Conservation (phyloP, 2,888 invertebrate species). For the Xestia rhomboidea region DNA sequence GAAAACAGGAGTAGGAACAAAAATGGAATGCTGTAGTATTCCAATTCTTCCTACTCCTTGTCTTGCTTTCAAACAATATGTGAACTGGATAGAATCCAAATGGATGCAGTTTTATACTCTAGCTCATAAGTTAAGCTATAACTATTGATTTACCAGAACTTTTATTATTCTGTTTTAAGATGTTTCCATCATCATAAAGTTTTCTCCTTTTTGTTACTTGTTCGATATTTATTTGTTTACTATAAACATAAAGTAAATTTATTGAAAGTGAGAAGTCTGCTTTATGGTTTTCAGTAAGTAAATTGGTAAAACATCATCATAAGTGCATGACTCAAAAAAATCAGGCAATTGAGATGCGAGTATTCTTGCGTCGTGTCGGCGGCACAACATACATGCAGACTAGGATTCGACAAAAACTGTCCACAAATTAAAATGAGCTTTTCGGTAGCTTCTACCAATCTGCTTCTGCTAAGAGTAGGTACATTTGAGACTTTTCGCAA, state of each 20-base stretch:
- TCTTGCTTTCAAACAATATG: conserved; percentile 10
- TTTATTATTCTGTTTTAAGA: conserved; percentile 42
- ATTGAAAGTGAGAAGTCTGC: not conserved
- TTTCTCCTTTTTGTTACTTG: conserved; percentile 8
- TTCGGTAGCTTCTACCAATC: no score
- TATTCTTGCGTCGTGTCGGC: no score
- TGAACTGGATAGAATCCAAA: conserved; percentile 56
- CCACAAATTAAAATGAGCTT: no score
- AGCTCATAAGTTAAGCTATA: conserved; percentile 31
- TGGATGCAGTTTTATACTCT: conserved; percentile 45
- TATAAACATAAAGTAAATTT: conserved; percentile 1
- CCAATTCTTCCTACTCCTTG: conserved; percentile 25
- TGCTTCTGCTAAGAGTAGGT: no score
- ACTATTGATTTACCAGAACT: conserved; percentile 38
- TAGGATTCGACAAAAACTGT: no score
- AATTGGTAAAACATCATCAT: not conserved
- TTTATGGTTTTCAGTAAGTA: not conserved
- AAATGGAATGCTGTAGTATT: not conserved
- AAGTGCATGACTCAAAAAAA: no score
- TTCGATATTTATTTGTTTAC: conserved; percentile 13
- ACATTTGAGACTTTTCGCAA: no score
- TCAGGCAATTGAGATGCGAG: no score
- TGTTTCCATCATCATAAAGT: conserved; percentile 27
- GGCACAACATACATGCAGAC: no score
- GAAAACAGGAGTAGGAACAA: not conserved